Evolutionary conservation across 2,113 vertebrate species (phyloP).

Genomic region (Syngnathus floridae): DNA sequence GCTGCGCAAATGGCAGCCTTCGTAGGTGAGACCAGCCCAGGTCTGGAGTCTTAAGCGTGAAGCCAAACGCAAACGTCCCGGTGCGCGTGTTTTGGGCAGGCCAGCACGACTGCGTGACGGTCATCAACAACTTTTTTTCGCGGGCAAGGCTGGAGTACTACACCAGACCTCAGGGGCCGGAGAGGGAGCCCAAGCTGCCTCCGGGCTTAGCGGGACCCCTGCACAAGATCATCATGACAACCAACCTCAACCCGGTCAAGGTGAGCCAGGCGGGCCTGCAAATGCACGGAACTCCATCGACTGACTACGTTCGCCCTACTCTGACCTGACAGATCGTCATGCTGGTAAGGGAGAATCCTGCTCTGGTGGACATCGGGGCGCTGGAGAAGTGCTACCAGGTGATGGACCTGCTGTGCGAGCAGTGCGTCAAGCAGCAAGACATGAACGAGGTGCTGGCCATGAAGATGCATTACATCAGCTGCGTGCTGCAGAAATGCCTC

Average conservation of each 20-base stretch:
- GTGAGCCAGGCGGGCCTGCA: constrained; percentile 47
- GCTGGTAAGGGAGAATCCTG: constrained; percentile 83
- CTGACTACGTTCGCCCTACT: too few species aligned
- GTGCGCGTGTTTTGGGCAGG: constrained; percentile 62
- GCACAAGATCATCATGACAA: constrained; percentile 90
- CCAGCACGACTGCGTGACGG: constrained; percentile 89
- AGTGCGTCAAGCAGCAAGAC: constrained; percentile 89
- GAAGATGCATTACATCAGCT: constrained; percentile 95
- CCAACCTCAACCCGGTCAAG: constrained; percentile 92
- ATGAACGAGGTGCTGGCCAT: constrained; percentile 93
- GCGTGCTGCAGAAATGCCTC: constrained; percentile 80
- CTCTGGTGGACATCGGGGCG: constrained; percentile 75
- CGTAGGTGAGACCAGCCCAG: constrained; percentile 71
- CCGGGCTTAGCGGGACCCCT: constrained; percentile 80
- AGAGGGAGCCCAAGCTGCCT: constrained; percentile 86
- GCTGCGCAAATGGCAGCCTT: constrained; percentile 97
- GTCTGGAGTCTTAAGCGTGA: too few species aligned
- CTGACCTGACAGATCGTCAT: constrained; percentile 73
- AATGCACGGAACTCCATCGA: neutral
- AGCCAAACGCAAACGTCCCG: neutral
- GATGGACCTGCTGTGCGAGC: constrained; percentile 89
- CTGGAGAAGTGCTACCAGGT: constrained; percentile 83
- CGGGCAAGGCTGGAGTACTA: constrained; percentile 86
- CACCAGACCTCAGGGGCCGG: constrained; percentile 82
- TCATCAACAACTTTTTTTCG: constrained; percentile 94